phyloP scores from a whole-genome alignment of 2,888 invertebrate species.

The Caenorhabditis angaria region DNA sequence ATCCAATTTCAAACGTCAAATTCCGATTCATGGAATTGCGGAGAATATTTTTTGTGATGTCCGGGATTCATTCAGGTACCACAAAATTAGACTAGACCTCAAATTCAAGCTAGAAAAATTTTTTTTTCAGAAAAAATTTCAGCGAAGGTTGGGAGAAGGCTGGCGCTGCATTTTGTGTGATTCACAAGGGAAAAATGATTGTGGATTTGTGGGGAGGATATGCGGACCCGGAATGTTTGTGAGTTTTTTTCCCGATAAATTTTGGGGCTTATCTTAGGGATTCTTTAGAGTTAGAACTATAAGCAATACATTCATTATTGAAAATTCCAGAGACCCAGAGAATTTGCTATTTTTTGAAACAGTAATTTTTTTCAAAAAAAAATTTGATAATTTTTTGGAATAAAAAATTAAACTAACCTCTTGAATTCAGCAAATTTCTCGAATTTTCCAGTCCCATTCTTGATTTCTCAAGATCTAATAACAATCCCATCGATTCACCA shows the following conservation, averaged over 20 bases:
- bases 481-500: too few species aligned
- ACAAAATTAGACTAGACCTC: background rate
- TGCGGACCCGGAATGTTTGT: slow-evolving; percentile 66
- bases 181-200: slow-evolving; percentile 72
- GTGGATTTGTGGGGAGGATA: slow-evolving; percentile 74
- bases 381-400: too few species aligned
- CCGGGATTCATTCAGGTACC: background rate
- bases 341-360: too few species aligned
- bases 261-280: background rate
- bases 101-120: background rate
- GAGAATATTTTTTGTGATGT: slow-evolving; percentile 3
- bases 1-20: background rate
- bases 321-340: too few species aligned
- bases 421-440: too few species aligned
- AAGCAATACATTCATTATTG: too few species aligned
- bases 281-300: background rate
- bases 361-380: too few species aligned
- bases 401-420: too few species aligned
- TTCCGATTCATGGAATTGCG: background rate
- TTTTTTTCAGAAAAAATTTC: slow-evolving; percentile 56
- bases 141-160: slow-evolving; percentile 65
- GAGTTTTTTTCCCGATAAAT: slow-evolving; percentile 11
- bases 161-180: slow-evolving; percentile 73
- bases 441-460: too few species aligned
- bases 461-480: too few species aligned